These are phyloP conservation scores for Lamellibrachia columna DNA, from an alignment of 2,888 invertebrate species.

Conservation along the genomic window DNA sequence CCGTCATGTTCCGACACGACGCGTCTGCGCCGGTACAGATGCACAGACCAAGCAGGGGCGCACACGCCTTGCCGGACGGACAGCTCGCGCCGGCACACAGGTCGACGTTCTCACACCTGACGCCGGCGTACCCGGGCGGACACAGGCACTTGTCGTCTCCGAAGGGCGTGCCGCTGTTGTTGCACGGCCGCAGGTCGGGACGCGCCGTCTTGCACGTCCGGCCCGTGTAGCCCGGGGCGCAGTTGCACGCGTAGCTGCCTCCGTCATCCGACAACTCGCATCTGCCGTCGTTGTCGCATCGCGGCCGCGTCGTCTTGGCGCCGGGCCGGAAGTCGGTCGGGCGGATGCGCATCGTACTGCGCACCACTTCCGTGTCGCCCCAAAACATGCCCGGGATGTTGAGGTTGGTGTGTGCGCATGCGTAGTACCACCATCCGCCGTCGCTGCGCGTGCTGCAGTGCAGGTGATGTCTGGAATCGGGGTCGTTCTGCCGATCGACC, in stretches of 20 bases:
- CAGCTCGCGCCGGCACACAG: not conserved
- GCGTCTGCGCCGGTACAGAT: not conserved
- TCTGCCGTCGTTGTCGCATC: not conserved
- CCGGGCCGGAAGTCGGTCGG: not conserved
- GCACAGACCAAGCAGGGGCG: not conserved
- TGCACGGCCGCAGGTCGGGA: not conserved
- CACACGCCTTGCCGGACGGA: not conserved
- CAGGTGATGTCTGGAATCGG: not conserved
- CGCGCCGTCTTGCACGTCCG: not conserved
- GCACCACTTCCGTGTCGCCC: not conserved
- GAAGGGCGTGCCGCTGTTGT: not conserved
- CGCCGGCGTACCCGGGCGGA: not conserved
- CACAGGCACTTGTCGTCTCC: not conserved
- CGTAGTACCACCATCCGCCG: not conserved
- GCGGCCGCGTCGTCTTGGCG: not conserved
- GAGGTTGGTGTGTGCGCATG: not conserved
- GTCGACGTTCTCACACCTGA: not conserved
- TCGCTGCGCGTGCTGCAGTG: not conserved
- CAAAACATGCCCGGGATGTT: not conserved
- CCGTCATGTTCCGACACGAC: not conserved
- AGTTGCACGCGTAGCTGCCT: not conserved
- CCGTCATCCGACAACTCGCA: not conserved
- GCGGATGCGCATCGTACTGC: not conserved
- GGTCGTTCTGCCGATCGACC: not conserved
- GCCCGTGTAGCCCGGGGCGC: not conserved